These are phyloP conservation scores for Smittia aterrima DNA, from an alignment of 2,888 invertebrate genomes.

Conservation along the genomic window DNA sequence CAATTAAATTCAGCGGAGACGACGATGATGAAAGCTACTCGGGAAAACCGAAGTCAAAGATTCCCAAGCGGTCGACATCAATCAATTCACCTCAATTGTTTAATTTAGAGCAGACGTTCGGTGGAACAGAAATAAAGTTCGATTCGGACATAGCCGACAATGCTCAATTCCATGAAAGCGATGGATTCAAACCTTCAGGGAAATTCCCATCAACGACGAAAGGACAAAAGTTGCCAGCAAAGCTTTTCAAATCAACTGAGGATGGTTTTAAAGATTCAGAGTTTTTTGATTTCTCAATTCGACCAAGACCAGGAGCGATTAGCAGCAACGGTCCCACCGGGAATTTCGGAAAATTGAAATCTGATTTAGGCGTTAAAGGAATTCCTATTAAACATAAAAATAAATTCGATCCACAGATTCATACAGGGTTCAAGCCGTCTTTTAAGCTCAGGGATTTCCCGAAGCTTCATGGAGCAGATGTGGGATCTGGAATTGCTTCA, in stretches of 20 bases:
- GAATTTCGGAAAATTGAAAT: constrained; percentile 19
- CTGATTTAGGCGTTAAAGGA: constrained; percentile 26
- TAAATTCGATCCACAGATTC: constrained; percentile 30
- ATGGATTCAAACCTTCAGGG: constrained; percentile 48
- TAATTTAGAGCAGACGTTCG: constrained; percentile 25
- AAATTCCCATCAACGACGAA: constrained; percentile 46
- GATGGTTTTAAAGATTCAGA: constrained; percentile 36
- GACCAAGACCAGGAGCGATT: constrained; percentile 13
- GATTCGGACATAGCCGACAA: background rate
- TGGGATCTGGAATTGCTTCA: constrained; percentile 32
- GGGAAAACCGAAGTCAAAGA: background rate
- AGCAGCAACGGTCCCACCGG: background rate
- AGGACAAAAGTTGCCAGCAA: constrained; percentile 15
- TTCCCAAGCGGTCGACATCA: constrained; percentile 28
- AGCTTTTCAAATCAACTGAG: constrained; percentile 32
- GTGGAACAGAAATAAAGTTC: constrained; percentile 13
- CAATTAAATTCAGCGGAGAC: constrained; percentile 23
- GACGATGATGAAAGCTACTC: constrained; percentile 1
- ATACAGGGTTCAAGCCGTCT: constrained; percentile 28
- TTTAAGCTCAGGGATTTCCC: constrained; percentile 40
- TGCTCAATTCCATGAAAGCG: background rate
- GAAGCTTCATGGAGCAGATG: constrained; percentile 1
- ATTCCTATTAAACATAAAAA: constrained; percentile 11
- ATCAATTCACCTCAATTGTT: background rate
- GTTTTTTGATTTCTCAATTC: constrained; percentile 34